Base-by-base conservation (phyloP, 2,888 invertebrate genomes). In the Temnothorax ravouxi region DNA sequence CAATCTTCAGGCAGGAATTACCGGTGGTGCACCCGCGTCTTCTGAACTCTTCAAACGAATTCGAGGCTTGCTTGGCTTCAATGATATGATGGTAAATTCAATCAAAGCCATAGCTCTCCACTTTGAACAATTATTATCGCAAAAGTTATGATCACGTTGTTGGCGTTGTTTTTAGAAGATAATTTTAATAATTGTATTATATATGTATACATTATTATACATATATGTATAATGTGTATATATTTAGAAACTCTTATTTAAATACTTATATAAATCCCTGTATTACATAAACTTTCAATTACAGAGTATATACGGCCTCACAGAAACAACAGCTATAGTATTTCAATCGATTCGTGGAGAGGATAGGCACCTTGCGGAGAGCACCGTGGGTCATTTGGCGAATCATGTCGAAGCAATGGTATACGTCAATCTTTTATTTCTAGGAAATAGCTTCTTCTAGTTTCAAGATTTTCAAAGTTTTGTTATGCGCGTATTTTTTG, bases 11-110 rank as follows among this genome's bases (percentile, higher is more conserved):
- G 94, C 96, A 62, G 97, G 97, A 0, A 93, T 97, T 1, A 96
- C 96, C 52, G 98, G 97, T 0, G 98, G 98, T 6, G 96, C 98
- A 0, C 95, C 97, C 0, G 97, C 97, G 86, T 96, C 98, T 0
- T 96, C 96, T 0, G 95, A 96, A 83, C 94, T 97, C 1, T 96
- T 96, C 72, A 94, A 94, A 79, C 95, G 96, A 85, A 95, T 97
- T 81, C 94, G 95, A 72, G 84, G 95, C 4, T 84, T 94, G 47
- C 93, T 97, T 6, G 94, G 95, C 3, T 93, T 96, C 2, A 93
- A 95, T 3, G 80, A 87, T 9, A 71, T 89, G 0, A 85, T 86
- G 88, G 90, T 91, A 87, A 83, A n/a, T 61, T 44, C 9, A 18
- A 62, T 38, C 18, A 29, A 74, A 59, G 3, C 5, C 11, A 11